These are phyloP conservation scores for Centrocercus urophasianus DNA, from an alignment of 2,113 vertebrate genomes.

Conservation along the genomic window DNA sequence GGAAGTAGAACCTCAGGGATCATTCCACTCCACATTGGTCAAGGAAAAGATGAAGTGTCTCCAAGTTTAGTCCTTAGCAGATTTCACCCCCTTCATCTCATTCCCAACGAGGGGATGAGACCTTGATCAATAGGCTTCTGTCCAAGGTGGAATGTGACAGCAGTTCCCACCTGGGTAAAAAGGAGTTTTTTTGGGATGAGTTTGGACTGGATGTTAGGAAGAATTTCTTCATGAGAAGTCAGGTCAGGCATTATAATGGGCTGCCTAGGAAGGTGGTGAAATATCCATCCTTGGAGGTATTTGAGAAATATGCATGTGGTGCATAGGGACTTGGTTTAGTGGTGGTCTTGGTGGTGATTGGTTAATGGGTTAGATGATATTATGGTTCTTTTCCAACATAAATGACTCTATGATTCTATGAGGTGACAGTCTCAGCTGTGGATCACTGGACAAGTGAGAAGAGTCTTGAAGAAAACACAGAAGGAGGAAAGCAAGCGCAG, in stretches of 20 bases:
- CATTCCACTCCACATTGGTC: fast-evolving
- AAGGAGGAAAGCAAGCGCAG: not conserved
- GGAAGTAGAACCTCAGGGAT: not conserved
- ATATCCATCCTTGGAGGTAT: not conserved
- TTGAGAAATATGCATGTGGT: not conserved
- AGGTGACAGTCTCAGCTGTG: not conserved
- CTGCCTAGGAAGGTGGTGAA: not conserved
- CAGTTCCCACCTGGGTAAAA: not conserved
- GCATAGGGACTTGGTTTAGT: not conserved
- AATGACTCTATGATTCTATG: fast-evolving
- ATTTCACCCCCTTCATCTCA: not conserved
- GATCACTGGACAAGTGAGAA: not conserved
- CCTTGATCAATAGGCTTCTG: not conserved
- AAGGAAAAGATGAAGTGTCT: not conserved
- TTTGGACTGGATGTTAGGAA: not conserved
- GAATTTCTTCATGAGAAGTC: not conserved
- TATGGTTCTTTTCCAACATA: not conserved
- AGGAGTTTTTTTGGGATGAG: not conserved
- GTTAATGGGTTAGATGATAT: not conserved
- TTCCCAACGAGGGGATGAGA: not conserved
- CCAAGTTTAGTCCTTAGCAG: not conserved
- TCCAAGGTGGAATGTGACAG: not conserved
- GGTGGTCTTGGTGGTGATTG: not conserved
- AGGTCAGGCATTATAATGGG: not conserved
- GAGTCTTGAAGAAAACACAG: not conserved